phyloP scores from a whole-genome alignment of 2,888 invertebrate species.

The Latheticus oryzae region DNA sequence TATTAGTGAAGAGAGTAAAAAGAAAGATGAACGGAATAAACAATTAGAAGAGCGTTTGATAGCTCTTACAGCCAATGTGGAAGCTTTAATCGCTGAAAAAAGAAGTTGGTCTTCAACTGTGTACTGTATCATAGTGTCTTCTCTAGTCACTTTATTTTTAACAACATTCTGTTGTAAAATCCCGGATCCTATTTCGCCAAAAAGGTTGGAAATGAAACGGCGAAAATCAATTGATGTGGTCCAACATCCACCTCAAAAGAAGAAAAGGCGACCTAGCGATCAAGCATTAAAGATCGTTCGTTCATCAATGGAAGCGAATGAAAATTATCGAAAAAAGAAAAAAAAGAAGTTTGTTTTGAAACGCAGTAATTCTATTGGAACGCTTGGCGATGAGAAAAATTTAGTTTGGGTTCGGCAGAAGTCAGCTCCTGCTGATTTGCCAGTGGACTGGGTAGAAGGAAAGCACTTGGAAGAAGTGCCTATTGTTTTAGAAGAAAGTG shows the following conservation, averaged over 20 bases:
- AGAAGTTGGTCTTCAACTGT: constrained; percentile 74
- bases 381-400: constrained; percentile 49
- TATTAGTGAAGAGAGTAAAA: constrained; percentile 79
- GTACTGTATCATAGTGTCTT: constrained; percentile 68
- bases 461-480: constrained; percentile 58
- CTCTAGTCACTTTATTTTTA: constrained; percentile 66
- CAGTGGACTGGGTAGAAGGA: constrained; percentile 52
- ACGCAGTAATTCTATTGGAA: constrained; percentile 54
- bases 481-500: constrained; percentile 62
- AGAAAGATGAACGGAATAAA: constrained; percentile 78
- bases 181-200: constrained; percentile 65
- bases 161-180: constrained; percentile 60
- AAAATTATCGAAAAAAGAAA: constrained; percentile 43
- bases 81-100: constrained; percentile 71
- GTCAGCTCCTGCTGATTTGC: constrained; percentile 42
- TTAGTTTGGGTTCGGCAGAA: constrained; percentile 47
- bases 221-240: constrained; percentile 77
- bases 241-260: constrained; percentile 69
- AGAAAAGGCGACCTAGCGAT: constrained; percentile 79
- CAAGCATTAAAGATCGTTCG: constrained; percentile 72
- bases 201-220: constrained; percentile 59
- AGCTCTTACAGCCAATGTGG: constrained; percentile 72
- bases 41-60: constrained; percentile 72
- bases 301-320: constrained; percentile 46
- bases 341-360: constrained; percentile 46